phyloP scores from a whole-genome alignment of 2,113 vertebrate genomes.

The Felis chaus region DNA sequence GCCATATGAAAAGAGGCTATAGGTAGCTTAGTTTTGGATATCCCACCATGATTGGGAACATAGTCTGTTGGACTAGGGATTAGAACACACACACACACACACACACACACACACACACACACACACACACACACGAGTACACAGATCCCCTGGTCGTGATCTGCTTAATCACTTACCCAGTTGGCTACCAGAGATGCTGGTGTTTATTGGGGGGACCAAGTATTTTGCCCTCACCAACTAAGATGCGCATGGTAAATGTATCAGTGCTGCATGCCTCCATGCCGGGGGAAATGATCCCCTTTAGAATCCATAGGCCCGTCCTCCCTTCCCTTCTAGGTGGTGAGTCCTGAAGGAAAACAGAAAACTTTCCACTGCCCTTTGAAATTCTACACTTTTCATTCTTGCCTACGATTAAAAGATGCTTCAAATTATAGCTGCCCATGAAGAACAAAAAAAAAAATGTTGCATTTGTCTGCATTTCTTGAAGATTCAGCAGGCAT shows the following conservation, averaged over 20 bases:
- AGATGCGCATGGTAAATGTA: not conserved
- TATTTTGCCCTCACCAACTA: not conserved
- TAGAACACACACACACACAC: not conserved
- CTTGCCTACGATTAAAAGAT: not conserved
- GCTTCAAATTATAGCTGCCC: not conserved
- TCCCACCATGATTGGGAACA: not conserved
- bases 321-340: not conserved
- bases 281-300: not conserved
- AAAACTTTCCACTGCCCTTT: not conserved
- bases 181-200: not conserved
- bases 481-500: not conserved
- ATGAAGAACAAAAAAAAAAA: not conserved
- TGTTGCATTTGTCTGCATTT: not conserved
- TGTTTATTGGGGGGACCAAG: not conserved
- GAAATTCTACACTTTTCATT: conserved; percentile 18
- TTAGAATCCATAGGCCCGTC: not conserved
- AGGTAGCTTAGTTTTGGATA: not conserved
- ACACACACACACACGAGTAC: not conserved
- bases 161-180: not conserved
- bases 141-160: not conserved
- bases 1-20: not conserved
- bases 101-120: not conserved
- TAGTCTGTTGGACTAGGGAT: not conserved
- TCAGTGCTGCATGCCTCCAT: not conserved
- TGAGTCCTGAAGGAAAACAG: not conserved